Base-by-base conservation (phyloP, 2,113 vertebrate genomes). In the Strix uralensis region DNA sequence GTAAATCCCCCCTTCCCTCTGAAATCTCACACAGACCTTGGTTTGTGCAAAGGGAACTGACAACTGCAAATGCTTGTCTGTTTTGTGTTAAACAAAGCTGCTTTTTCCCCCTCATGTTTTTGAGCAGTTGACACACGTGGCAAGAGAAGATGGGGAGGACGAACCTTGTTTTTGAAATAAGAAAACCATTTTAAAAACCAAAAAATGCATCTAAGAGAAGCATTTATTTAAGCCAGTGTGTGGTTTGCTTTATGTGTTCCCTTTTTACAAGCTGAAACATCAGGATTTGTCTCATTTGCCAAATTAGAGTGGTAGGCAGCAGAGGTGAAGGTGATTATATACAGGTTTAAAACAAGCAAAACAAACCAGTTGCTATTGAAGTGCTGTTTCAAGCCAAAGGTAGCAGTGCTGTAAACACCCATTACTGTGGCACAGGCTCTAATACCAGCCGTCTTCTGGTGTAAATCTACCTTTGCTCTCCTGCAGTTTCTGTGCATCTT, bases 281-380 rank as follows among this genome's bases (percentile, higher is more conserved):
- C 90, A 96, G 96, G 58, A n/a, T 90, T 84, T 86, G 51, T 94
- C 70, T 95, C 69, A 47, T 88, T 74, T 88, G 69, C 73, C 77
- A 80, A 49, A 46, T 38, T 25, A 46, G 74, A 86, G 72, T 67
- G 66, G 52, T 89, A 83, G 62, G 84, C 66, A 85, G 73, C 58
- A 79, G 49, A 90, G 71, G 63, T 88, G 66, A 49, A 54, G 72
- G 75, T 63, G 86, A 82, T 85, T 88, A 44, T 27, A 46, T 4
- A 22, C 51, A 75, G 54, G 47, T 69, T 88, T 75, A 71, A 86
- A 79, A 54, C 40, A 81, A 54, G 54, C 34, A 62, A 74, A 84
- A 36, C 77, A 74, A 90, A 88, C 52, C 44, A 69, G 57, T 84
- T 88, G 63, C 78, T 63, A 5, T 81, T 88, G 77, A 82, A 82